Percentiles rank a stretch among this genome's conserved stretches.
Evolutionary conservation across 2,888 invertebrate species (phyloP).

Genomic region (Polyommatus icarus): DNA sequence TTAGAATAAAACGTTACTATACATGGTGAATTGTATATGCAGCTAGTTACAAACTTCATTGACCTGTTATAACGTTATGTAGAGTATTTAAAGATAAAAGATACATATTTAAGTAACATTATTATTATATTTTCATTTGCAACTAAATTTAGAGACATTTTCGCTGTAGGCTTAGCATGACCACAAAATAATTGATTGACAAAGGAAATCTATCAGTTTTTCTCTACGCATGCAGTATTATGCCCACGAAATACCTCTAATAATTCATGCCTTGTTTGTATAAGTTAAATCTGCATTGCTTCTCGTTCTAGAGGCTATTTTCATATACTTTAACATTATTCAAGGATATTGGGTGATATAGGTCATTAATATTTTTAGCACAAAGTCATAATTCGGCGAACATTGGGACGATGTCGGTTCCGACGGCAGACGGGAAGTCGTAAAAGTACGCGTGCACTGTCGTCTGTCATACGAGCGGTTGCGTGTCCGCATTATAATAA

Average conservation of each 20-base stretch:
- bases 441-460: slow-evolving; percentile 50
- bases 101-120: too few species aligned
- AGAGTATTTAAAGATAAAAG: too few species aligned
- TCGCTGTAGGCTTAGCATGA: too few species aligned
- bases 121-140: too few species aligned
- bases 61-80: background rate
- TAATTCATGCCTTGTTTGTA: too few species aligned
- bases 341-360: background rate
- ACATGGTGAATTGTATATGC: background rate
- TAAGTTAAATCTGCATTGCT: too few species aligned
- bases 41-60: background rate
- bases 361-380: slow-evolving; percentile 56
- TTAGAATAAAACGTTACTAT: background rate
- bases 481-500: background rate
- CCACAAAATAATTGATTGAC: too few species aligned
- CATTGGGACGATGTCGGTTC: slow-evolving; percentile 63
- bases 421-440: slow-evolving; percentile 58
- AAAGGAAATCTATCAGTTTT: too few species aligned
- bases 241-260: too few species aligned
- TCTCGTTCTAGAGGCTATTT: background rate
- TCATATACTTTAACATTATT: background rate
- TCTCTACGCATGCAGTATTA: too few species aligned
- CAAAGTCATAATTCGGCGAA: slow-evolving; percentile 51
- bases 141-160: too few species aligned
- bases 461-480: background rate